Conservation (phyloP, 2,797 vertebrate species). For the Poeciliopsis presidionis region DNA sequence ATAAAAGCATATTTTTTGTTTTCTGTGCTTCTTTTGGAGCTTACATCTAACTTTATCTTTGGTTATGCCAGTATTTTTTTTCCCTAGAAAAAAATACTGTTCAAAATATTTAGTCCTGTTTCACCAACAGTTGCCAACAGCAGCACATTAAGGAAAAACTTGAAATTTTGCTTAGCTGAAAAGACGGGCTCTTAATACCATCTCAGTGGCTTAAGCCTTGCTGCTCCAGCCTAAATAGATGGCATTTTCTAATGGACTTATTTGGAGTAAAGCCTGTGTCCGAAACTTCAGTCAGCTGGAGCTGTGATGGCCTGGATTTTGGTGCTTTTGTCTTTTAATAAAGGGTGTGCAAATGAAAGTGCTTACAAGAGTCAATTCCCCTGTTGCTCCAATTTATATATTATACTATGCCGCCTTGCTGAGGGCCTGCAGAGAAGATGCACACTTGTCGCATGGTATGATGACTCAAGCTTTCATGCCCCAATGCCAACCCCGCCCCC, state of each 20-base stretch:
- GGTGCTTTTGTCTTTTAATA: constrained; percentile 24
- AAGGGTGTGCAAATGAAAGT: constrained; percentile 28
- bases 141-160: constrained; percentile 28
- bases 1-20: background rate
- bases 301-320: constrained; percentile 28
- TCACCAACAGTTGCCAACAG: constrained; percentile 23
- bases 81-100: no score
- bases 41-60: background rate
- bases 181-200: constrained; percentile 29
- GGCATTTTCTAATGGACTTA: constrained; percentile 51
- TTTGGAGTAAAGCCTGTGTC: constrained; percentile 39
- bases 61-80: no score
- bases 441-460: constrained; percentile 59
- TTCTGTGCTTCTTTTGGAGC: background rate
- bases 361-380: constrained; percentile 47
- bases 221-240: constrained; percentile 42
- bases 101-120: background rate
- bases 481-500: constrained; percentile 10
- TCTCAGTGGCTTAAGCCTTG: constrained; percentile 35
- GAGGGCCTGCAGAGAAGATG: constrained; percentile 48
- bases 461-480: constrained; percentile 67
- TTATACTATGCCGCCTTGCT: constrained; percentile 51
- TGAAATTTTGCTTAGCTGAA: constrained; percentile 21
- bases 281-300: constrained; percentile 24
- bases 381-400: constrained; percentile 54